Base-by-base conservation (phyloP, 2,113 vertebrate genomes). In the Pholis gunnellus region DNA sequence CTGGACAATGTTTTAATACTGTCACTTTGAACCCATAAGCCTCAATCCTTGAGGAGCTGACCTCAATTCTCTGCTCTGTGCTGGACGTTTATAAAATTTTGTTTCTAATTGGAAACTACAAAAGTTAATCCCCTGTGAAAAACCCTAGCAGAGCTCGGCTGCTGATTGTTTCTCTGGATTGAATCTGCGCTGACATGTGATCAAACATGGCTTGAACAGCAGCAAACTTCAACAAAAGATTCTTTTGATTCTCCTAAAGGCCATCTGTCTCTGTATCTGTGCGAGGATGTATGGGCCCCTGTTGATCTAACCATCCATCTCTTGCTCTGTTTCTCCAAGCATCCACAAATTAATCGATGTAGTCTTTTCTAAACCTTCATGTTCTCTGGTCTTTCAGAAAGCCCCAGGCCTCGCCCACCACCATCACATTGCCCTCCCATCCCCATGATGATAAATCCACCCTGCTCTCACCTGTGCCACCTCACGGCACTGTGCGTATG, bases 381-480 rank as follows among this genome's bases (percentile, higher is more conserved):
- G 42, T 64, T 87, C n/a, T 31, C 54, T 38, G 61, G 60, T 72
- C 65, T 73, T 50, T 81, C 44, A 57, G 40, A 68, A 63, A 75
- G 71, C 86, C 86, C 60, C 65, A 2, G 48, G 85, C 68, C 50
- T 85, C 38, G 5, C 67, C 87, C 78, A 59, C 70, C 52, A 38
- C 64, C 71, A 17, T 64, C 83, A 84, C 60, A 81, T 63, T 9
- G 68, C 38, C n/a, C 75, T 67, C 72, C 65, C 42, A 22, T 56
- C 15, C 15, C 60, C 0, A 63, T 31, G 78, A 85, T 90, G 91
- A 93, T 92, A 89, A 93, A 94, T 94, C 85, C 86, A 60, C 76
- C 63, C 56, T 2, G 54, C 74, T 84, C 84, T 89, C 86, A 92
- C 89, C 87, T 90, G 87, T 78, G 88, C 81, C 79, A 83, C 85